A percentile compares a stretch with the other conserved stretches of the same genome.
These are phyloP conservation scores for Astur gentilis DNA, from an alignment of 2,113 vertebrate species.

Conservation along the genomic window DNA sequence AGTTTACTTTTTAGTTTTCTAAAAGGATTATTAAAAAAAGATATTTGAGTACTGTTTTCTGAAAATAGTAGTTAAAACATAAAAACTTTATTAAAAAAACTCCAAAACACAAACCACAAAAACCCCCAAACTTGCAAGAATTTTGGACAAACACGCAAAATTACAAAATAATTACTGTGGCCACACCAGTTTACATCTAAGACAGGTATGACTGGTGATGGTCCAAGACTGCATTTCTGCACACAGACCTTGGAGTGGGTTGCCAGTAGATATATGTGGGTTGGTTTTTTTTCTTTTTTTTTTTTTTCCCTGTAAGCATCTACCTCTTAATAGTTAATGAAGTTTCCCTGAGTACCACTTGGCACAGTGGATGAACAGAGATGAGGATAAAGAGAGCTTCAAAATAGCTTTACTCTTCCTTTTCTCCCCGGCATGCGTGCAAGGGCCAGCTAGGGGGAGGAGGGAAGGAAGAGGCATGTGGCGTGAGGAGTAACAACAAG, in stretches of 20 bases:
- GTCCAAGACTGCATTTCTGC: background rate
- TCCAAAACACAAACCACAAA: background rate
- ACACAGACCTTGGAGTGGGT: background rate
- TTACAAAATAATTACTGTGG: background rate
- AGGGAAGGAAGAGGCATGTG: background rate
- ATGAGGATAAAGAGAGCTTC: background rate
- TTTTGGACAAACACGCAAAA: background rate
- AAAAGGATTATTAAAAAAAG: background rate
- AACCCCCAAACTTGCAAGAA: background rate
- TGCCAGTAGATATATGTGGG: background rate
- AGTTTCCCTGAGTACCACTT: background rate
- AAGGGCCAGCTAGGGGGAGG: background rate
- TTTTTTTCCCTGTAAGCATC: background rate
- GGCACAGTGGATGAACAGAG: background rate
- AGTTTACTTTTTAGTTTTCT: background rate
- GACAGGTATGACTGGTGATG: background rate
- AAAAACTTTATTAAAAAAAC: background rate
- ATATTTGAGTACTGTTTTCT: background rate
- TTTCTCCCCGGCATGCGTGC: background rate
- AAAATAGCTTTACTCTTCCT: background rate
- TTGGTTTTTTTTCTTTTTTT: background rate
- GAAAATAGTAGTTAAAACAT: background rate
- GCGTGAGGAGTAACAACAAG: background rate
- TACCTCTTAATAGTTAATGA: constrained; percentile 17
- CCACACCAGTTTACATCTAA: background rate